Evolutionary conservation across 2,888 invertebrate genomes (phyloP), one percentile per base, ranked within the genome.

Genomic region (Meiosimyza platycephala): DNA sequence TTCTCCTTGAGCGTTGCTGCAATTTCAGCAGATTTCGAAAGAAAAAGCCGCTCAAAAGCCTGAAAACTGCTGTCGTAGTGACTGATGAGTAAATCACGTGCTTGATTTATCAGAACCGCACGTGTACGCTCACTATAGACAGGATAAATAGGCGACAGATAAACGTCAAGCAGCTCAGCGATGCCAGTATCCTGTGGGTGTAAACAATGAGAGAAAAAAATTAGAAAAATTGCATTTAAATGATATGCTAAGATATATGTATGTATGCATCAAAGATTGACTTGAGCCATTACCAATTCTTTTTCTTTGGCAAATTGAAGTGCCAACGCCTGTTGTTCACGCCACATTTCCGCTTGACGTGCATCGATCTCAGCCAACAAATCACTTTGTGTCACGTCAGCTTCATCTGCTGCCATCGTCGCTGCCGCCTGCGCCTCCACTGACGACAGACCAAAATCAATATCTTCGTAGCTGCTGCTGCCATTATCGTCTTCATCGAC

Each of bases 1-100:
- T 80, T 80, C 75, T 83, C 87, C 86, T 90, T 90, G 78, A 91
- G 87, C 79, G 87, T 85, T 76, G 86, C 87, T 73, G 91, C 89
- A 74, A 92, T 89, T 79, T 88, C 86, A 18, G 90, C 88, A 63
- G 91, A 91, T 76, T 91, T 91, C 72, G 88, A 86, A 81, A 92
- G 89, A 85, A 91, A 93, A 76, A 90, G 89, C 76, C 88, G 88
- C 82, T 92, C 90, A 85, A 93, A 93, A 80, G 88, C 88, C 76
- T 88, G 88, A 81, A 92, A 84, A 85, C 91, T 90, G 63, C 92
- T 92, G 77, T 89, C 90, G 86, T 91, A 93, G 79, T 90, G 90
- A 82, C 91, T 90, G 68, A 91, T 90, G 79, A 93, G 89, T 75
- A 92, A 88, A 85, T 92, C 91, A 80, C 92, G 89, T 70, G 93